Percentiles rank a stretch among this genome's conserved stretches.
Evolutionary conservation across 2,888 invertebrate species (phyloP).

Genomic region (Cheilosia variabilis): DNA sequence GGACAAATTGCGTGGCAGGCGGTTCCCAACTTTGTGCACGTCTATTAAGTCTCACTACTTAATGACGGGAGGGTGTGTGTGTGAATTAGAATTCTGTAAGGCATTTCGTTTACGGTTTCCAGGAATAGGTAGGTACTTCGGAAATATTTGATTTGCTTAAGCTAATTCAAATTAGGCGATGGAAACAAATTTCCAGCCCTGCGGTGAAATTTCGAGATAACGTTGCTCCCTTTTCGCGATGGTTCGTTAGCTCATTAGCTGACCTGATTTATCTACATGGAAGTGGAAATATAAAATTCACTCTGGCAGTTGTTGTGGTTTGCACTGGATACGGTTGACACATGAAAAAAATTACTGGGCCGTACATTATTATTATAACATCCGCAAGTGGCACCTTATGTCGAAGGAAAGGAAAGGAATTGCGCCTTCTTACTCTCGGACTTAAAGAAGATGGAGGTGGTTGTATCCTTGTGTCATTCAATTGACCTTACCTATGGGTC

Average conservation of each 20-base stretch:
- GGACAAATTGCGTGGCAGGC: slow-evolving; percentile 12
- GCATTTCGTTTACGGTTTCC: slow-evolving; percentile 53
- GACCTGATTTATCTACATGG: slow-evolving; percentile 28
- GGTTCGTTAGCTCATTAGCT: slow-evolving; percentile 19
- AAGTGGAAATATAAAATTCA: slow-evolving; percentile 14
- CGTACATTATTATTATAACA: too few relatives aligned
- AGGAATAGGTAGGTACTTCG: slow-evolving; percentile 5
- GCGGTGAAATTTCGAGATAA: slow-evolving; percentile 11
- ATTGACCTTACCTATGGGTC: too few relatives aligned
- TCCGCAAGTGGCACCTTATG: too few relatives aligned
- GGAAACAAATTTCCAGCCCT: background rate
- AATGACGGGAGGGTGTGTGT: slow-evolving; percentile 1
- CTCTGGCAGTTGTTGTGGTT: background rate
- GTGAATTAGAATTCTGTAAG: slow-evolving; percentile 59
- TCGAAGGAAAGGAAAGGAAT: too few relatives aligned
- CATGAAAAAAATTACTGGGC: too few relatives aligned
- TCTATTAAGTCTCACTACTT: slow-evolving; percentile 43
- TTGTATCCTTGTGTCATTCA: too few relatives aligned
- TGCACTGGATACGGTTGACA: background rate
- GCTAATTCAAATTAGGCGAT: slow-evolving; percentile 53
- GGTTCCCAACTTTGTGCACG: slow-evolving; percentile 13
- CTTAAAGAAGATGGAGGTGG: too few relatives aligned
- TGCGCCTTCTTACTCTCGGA: too few relatives aligned
- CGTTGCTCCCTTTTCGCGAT: background rate
- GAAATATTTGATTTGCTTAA: slow-evolving; percentile 63